Conservation (phyloP, 2,888 invertebrate species). For the Scaptomyza flava region DNA sequence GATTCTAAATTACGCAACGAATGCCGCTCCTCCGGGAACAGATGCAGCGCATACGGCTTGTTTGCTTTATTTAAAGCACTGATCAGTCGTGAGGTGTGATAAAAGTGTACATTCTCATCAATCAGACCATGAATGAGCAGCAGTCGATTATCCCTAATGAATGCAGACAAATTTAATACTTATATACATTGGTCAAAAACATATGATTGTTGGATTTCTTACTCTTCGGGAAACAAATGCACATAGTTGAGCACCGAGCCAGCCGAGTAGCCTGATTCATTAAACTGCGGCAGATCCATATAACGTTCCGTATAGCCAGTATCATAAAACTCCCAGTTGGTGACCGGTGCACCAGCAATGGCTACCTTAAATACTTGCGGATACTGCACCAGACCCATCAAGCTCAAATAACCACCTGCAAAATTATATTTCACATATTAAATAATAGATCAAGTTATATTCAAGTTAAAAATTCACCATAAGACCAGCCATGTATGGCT, state of each 20-base stretch:
- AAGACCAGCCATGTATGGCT: constrained; percentile 99
- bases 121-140: constrained; percentile 98
- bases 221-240: constrained; percentile 96
- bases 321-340: constrained; percentile 98
- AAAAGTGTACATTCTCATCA: constrained; percentile 99
- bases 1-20: constrained; percentile 96
- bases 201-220: constrained; percentile 75
- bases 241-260: constrained; percentile 94
- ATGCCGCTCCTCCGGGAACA: constrained; percentile 98
- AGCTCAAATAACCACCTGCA: constrained; percentile 94
- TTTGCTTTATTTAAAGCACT: constrained; percentile 96
- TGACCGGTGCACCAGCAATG: constrained; percentile 98
- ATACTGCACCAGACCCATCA: constrained; percentile 96
- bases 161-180: neutral
- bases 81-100: constrained; percentile 96
- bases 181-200: neutral
- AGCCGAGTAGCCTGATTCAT: constrained; percentile 91
- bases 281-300: constrained; percentile 93
- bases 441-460: neutral
- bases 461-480: constrained; percentile 87
- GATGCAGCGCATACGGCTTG: constrained; percentile 97
- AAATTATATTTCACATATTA: neutral
- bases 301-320: constrained; percentile 99
- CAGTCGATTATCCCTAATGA: constrained; percentile 91
- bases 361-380: constrained; percentile 97